These are phyloP conservation scores for Parus major DNA, from an alignment of 2,113 vertebrate genomes.

Conservation along the genomic window DNA sequence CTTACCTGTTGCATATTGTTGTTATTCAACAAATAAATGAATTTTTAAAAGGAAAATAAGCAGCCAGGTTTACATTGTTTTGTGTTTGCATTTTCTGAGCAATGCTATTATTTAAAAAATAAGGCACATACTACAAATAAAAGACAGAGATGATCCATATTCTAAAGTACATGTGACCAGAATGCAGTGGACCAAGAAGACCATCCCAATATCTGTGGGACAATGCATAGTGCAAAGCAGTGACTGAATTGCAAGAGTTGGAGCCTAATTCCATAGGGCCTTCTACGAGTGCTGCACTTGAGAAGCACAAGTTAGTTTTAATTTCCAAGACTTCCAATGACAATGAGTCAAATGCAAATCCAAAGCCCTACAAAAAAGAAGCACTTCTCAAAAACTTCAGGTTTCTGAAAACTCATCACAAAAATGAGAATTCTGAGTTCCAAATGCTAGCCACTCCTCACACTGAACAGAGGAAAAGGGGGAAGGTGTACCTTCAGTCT, in stretches of 20 bases:
- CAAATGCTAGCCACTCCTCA: background rate
- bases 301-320: background rate
- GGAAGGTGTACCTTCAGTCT: background rate
- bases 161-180: background rate
- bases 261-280: background rate
- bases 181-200: background rate
- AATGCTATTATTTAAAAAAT: background rate
- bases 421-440: background rate
- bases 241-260: background rate
- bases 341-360: background rate
- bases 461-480: background rate
- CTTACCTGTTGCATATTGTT: background rate
- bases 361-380: background rate
- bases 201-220: background rate
- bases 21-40: background rate
- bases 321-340: background rate
- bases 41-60: background rate
- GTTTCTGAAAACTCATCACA: background rate
- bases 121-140: background rate
- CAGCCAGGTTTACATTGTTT: background rate
- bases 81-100: background rate
- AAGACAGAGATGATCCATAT: background rate
- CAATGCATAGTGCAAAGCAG: background rate
- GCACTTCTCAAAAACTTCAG: background rate
- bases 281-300: background rate